Conservation (phyloP, 2,797 vertebrate genomes). For the Neosilurus hyrtlii region DNA sequence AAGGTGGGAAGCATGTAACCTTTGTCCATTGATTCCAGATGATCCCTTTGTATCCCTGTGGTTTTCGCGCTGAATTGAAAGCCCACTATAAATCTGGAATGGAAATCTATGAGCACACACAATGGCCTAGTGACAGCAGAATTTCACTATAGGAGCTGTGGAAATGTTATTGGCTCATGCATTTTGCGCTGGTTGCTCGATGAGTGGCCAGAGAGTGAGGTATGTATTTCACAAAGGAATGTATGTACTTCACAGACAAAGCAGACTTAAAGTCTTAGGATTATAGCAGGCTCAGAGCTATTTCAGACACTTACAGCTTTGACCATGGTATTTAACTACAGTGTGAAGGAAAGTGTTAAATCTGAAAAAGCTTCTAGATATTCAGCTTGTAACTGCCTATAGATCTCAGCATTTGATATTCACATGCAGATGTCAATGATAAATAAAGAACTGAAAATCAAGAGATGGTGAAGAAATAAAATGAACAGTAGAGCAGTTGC, state of each 20-base stretch:
- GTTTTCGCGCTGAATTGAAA: slow-evolving; percentile 62
- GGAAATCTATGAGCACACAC: slow-evolving; percentile 57
- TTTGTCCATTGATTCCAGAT: slow-evolving; percentile 71
- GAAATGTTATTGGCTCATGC: slow-evolving; percentile 36
- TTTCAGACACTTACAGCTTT: slow-evolving; percentile 43
- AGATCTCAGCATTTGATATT: slow-evolving; percentile 16
- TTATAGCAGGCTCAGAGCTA: slow-evolving; percentile 41
- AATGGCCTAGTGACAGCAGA: slow-evolving; percentile 41
- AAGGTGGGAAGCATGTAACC: slow-evolving; percentile 67
- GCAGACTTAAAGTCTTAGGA: slow-evolving; percentile 32
- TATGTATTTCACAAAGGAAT: slow-evolving; percentile 42
- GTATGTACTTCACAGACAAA: slow-evolving; percentile 32
- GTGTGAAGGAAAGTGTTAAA: slow-evolving; percentile 30
- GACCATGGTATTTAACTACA: slow-evolving; percentile 25
- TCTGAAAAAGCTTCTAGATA: slow-evolving; percentile 31
- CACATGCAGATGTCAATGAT: slow-evolving; percentile 3
- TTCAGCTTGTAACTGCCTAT: slow-evolving; percentile 13
- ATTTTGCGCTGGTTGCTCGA: slow-evolving; percentile 33
- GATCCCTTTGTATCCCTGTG: slow-evolving; percentile 60
- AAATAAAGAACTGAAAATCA: neutral
- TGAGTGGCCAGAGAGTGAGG: slow-evolving; percentile 28
- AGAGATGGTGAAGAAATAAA: slow-evolving; percentile 22
- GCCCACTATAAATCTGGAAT: slow-evolving; percentile 54
- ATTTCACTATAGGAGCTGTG: slow-evolving; percentile 37
- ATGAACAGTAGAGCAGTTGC: slow-evolving; percentile 39